phyloP scores from a whole-genome alignment of 2,113 vertebrate genomes.

The Pseudopodoces humilis region DNA sequence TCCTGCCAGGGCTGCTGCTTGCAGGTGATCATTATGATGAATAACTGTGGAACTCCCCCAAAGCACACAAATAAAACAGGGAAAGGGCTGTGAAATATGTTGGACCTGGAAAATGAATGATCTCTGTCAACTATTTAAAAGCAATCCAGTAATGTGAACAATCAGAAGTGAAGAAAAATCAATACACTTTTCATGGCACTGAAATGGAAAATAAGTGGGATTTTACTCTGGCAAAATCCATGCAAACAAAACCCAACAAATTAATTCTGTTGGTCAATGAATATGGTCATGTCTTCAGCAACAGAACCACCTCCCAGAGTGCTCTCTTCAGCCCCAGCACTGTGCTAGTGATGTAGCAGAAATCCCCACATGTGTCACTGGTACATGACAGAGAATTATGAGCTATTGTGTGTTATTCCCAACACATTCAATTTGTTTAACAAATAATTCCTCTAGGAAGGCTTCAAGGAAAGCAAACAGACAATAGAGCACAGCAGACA shows the following conservation, averaged over 20 bases:
- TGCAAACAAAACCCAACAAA: constrained; percentile 20
- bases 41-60: neutral
- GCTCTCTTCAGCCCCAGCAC: neutral
- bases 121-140: constrained; percentile 69
- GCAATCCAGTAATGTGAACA: constrained; percentile 69
- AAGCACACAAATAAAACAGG: neutral
- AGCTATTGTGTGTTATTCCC: neutral
- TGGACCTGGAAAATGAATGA: constrained; percentile 60
- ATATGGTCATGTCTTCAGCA: neutral
- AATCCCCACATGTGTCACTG: neutral
- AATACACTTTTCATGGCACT: constrained; percentile 49
- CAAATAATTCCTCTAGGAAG: neutral
- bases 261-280: neutral
- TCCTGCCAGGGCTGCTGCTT: neutral
- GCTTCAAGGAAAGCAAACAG: neutral
- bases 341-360: neutral
- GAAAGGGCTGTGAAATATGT: constrained; percentile 3
- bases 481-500: neutral
- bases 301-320: neutral
- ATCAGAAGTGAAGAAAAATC: constrained; percentile 74
- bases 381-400: neutral
- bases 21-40: neutral
- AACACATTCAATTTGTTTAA: neutral
- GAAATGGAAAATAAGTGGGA: constrained; percentile 69
- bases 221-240: constrained; percentile 50